Evolutionary conservation across 1,140 invertebrate species (phyloP), one percentile per base, ranked within the genome.

Genomic region (Metaphire vulgaris): DNA sequence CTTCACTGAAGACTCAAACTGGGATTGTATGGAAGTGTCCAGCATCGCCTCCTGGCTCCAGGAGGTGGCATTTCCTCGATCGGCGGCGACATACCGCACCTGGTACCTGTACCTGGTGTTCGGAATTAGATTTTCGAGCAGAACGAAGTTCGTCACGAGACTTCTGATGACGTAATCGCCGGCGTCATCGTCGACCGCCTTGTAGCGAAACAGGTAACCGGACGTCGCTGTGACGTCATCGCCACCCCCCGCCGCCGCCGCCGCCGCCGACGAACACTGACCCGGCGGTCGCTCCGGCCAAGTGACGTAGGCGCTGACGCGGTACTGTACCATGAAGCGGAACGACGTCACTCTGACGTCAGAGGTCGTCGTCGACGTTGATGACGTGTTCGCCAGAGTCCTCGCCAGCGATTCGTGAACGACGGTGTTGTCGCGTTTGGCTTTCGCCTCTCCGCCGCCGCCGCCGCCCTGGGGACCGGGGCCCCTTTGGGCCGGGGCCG

Each of bases 41-140:
- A 74, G 33, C 12, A n/a, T 28, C 1, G n/a, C 41, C 16, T 66
- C 74, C 21, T 65, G 31, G 74, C 74, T 74, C 74, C 74, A 74
- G 41, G 56, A 41, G 2, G 74, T 28, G 15, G 56, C 56, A 0
- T 34, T 65, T 14, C 41, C 26, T 41, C 33, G 56, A 30, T 28
- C 41, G 14, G 29, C 70, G 16, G 67, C 14, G n/a, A 74, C 64
- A 32, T 74, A 74, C 74, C 67, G 65, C 16, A 74, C 65, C 74
- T 74, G 74, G 33, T 74, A 74, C 28, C 31, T 26, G 65, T 74
- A 74, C n/a, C 30, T 28, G 2, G 29, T 21, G 2, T 74, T 68
- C 56, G 74, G 74, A 14, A 29, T 28, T 14, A 74, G 64, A 32
- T 74, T 31, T 21, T 68, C 41, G 41, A 74, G 41, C 41, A 68